These are phyloP conservation scores for Amblyteles armatorius DNA, from an alignment of 2,888 invertebrate species.

Conservation along the genomic window DNA sequence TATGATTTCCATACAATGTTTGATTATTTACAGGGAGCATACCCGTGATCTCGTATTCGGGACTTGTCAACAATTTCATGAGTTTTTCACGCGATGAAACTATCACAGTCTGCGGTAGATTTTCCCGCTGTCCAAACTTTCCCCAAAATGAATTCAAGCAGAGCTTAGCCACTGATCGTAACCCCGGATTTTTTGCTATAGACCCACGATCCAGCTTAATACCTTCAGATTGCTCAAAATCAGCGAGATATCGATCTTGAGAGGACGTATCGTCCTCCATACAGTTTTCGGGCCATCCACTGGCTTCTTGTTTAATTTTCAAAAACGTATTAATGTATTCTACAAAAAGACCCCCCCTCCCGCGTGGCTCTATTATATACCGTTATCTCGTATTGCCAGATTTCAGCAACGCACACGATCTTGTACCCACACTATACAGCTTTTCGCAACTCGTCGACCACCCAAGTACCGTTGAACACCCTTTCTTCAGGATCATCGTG, in stretches of 20 bases:
- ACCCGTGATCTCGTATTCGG: conserved; percentile 64
- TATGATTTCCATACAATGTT: conserved; percentile 69
- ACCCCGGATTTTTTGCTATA: too few species aligned
- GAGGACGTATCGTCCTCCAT: neutral
- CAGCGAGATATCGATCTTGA: neutral
- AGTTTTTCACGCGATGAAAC: conserved; percentile 57
- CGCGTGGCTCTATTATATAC: conserved; percentile 61
- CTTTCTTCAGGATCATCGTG: conserved; percentile 61
- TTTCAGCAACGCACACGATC: conserved; percentile 72
- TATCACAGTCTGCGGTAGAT: conserved; percentile 67
- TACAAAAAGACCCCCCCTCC: conserved; percentile 70
- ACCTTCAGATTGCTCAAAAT: conserved; percentile 66
- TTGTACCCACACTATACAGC: conserved; percentile 74
- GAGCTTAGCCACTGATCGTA: too few species aligned
- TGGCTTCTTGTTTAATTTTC: conserved; percentile 73
- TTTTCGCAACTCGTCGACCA: conserved; percentile 75
- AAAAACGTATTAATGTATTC: conserved; percentile 74
- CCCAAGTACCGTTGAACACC: conserved; percentile 75
- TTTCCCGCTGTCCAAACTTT: conserved; percentile 45
- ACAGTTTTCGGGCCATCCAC: conserved; percentile 70
- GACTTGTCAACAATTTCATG: conserved; percentile 63
- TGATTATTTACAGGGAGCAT: conserved; percentile 67
- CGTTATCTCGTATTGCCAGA: conserved; percentile 75
- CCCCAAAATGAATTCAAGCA: too few species aligned
- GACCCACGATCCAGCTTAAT: conserved; percentile 65